Evolutionary conservation across 1,140 invertebrate species (phyloP), one percentile per base, ranked within the genome.

Genomic region (Hycleus phaleratus): DNA sequence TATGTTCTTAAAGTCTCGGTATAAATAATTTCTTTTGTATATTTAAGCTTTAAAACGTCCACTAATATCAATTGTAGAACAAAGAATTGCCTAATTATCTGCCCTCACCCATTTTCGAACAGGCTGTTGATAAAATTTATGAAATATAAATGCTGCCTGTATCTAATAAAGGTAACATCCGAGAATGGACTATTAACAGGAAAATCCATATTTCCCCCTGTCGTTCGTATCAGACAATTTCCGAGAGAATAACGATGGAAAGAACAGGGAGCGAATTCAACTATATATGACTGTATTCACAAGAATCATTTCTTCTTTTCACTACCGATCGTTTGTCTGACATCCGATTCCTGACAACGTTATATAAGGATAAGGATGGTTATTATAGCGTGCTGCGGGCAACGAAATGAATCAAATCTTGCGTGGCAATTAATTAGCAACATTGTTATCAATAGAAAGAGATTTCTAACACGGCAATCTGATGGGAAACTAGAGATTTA

Each of bases 161-260:
- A 18, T 18, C 18, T 18, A 18, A 18, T 32, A 45, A 58, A 44
- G 45, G 49, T 51, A 58, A 58, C 44, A 59, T 59, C 58, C 58
- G 58, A 59, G 58, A 59, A 48, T 52, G 50, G 52, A 59, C 49
- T 47, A 59, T 59, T 59, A 59, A 50, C 26, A 59, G 58, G 58
- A 59, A 59, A 54, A 52, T 59, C 50, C 44, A 53, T 47, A 52
- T 54, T 59, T 59, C 58, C 58, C 50, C 32, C 7, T 5, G 32
- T 32, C 7, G 51, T 42, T 52, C 38, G 25, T 52, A 52, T 52
- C 45, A 38, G 49, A 24, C 43, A 57, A 47, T 43, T 49, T 47
- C 39, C 56, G 42, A 49, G 51, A 32, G 32, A 32, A 53, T 46
- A 53, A 25, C 39, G 32, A 43, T 46, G 12, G 44, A 38, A 48